Base-by-base conservation (phyloP, 92 coral and sea anemone genomes). In the Epizoanthus illoricatus region DNA sequence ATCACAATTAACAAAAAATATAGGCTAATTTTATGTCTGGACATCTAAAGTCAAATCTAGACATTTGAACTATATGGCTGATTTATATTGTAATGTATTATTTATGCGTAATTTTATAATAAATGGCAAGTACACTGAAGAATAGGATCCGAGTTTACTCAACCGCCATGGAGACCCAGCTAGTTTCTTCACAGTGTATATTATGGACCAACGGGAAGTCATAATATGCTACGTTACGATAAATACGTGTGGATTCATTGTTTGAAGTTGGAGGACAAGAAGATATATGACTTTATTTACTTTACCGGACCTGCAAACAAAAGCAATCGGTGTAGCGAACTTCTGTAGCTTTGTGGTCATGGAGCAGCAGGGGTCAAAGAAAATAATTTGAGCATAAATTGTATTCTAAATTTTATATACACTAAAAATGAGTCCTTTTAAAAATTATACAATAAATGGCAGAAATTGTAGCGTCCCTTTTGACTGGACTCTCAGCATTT, bases 301-400 rank as follows among this genome's bases (percentile, higher is more conserved):
- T 65, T 5, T 11, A 70, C 55, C 18, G 10, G 15, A 43, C n/a
- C 56, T 12, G 16, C 24, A 17, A 6, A 23, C 16, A n/a, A 49
- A 56, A 74, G 80, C 20, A 74, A 74, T 57, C 54, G 45, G 80
- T 28, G 17, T 21, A 18, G 8, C 21, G n/a, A 21, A 28, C 13
- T 10, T 10, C 10, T 12, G 4, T 16, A 42, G 33, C 8, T 33
- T n/a, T n/a, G 69, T 36, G 13, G 47, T 76, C 69, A 60, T 4
- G n/a, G 45, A 76, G 2, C 69, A 39, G 43, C 45, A 17, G 81
- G 80, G 70, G 81, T 76, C 41, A 76, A 76, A 18, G 58, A 19
- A 41, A 60, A 76, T 61, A 76, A n/a, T 61, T 76, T 41, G 40
- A 39, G 69, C 20, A 76, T 76, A 68, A 61, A 76, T n/a, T 20